These are phyloP conservation scores for Elephas maximus DNA, from an alignment of 2,113 vertebrate genomes.

Conservation along the genomic window DNA sequence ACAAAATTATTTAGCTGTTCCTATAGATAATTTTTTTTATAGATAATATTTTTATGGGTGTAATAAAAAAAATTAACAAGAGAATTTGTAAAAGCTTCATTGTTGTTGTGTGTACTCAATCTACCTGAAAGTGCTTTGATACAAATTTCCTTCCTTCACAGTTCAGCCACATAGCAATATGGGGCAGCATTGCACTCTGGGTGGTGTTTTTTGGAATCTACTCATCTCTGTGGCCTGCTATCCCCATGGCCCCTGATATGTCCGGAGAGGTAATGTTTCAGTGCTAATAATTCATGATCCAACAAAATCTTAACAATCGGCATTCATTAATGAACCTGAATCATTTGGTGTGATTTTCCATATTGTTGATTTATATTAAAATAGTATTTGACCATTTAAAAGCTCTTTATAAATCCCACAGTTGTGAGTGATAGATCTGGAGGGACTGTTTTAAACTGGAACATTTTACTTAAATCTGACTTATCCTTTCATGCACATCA, in stretches of 20 bases:
- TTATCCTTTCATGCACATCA: constrained; percentile 62
- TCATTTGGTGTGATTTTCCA: neutral
- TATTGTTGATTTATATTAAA: constrained; percentile 32
- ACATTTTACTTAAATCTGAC: constrained; percentile 69
- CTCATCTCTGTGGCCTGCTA: constrained; percentile 96
- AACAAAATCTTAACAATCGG: neutral
- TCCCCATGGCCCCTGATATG: constrained; percentile 98
- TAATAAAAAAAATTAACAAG: neutral
- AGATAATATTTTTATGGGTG: neutral
- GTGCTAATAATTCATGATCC: neutral
- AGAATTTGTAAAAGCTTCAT: neutral
- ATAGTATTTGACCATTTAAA: constrained; percentile 24
- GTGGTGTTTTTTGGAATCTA: constrained; percentile 98
- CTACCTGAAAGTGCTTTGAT: neutral
- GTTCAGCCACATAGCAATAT: constrained; percentile 99
- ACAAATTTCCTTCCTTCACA: constrained; percentile 77
- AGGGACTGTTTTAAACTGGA: constrained; percentile 55
- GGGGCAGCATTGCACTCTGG: constrained; percentile 99
- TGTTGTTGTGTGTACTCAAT: neutral
- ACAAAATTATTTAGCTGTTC: neutral
- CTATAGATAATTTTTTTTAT: neutral
- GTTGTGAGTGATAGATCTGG: constrained; percentile 60
- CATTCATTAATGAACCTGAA: neutral
- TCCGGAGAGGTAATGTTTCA: constrained; percentile 96
- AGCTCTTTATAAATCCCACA: constrained; percentile 41